Evolutionary conservation across 37 sponge, comb jelly and placozoan species (phyloP).

Genomic region (Aplysina aerophoba): DNA sequence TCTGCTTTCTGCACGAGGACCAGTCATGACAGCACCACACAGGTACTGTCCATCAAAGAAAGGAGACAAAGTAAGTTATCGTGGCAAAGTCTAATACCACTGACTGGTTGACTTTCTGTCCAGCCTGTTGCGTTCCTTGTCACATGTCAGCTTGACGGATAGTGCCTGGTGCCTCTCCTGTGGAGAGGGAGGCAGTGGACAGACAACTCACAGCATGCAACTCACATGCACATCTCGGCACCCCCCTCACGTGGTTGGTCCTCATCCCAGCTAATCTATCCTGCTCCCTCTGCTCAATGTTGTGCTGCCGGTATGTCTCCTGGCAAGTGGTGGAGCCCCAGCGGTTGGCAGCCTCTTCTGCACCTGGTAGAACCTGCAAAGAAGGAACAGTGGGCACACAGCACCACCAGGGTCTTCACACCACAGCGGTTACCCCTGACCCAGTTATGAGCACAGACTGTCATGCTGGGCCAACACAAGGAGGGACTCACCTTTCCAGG

Average conservation of each 20-base stretch:
- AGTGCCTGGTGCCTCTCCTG: constrained; percentile 32
- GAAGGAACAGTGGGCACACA: background rate
- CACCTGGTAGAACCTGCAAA: background rate
- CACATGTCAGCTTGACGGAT: constrained; percentile 43
- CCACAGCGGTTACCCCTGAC: constrained; percentile 57
- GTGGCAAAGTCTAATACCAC: no score
- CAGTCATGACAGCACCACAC: no score
- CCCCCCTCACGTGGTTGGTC: constrained; percentile 30
- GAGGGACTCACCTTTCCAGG: constrained; percentile 20
- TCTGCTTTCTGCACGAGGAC: no score
- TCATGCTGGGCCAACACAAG: background rate
- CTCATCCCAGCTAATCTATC: constrained; percentile 28
- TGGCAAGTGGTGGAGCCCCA: constrained; percentile 37
- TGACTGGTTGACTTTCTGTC: background rate
- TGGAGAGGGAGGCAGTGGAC: background rate
- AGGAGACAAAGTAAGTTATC: no score
- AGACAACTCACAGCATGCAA: background rate
- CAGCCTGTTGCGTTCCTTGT: background rate
- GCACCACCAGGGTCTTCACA: background rate
- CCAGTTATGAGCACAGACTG: background rate
- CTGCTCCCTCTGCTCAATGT: constrained; percentile 19
- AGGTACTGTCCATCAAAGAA: no score
- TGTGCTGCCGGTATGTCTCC: constrained; percentile 15
- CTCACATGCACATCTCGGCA: no score
- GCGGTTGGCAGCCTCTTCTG: background rate